Conservation (phyloP, 1,140 invertebrate species). For the Pseudobourletiella spinata region DNA sequence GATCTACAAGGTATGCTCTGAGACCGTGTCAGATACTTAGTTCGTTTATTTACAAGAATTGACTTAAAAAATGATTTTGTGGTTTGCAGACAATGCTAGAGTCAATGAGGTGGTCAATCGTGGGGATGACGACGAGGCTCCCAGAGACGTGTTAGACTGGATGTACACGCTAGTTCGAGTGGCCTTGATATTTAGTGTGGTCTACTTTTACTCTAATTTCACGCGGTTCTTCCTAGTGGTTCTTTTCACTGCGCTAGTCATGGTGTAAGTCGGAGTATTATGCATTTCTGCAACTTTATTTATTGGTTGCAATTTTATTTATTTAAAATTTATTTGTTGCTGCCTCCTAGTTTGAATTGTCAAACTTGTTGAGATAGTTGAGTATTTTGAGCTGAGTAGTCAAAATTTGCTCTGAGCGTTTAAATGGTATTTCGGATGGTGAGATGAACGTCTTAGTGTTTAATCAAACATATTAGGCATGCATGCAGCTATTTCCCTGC, state of each 20-base stretch:
- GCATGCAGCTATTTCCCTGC: too few species aligned
- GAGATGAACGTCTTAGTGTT: too few species aligned
- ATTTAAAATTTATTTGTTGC: background rate
- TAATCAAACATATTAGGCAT: too few species aligned
- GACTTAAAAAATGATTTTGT: too few species aligned
- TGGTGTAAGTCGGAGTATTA: conserved; percentile 22
- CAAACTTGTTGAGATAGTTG: too few species aligned
- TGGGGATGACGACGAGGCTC: conserved; percentile 30
- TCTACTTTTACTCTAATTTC: conserved; percentile 36
- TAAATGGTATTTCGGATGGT: too few species aligned
- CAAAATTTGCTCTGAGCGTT: too few species aligned
- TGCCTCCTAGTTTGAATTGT: too few species aligned
- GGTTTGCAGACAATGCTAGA: background rate
- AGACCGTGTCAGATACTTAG: too few species aligned
- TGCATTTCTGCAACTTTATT: background rate
- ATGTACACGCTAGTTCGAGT: conserved; percentile 31
- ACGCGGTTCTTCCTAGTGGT: conserved; percentile 33
- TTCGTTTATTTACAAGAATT: too few species aligned
- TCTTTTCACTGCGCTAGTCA: conserved; percentile 29
- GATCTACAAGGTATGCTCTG: background rate
- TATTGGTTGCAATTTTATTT: background rate
- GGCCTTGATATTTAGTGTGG: conserved; percentile 31
- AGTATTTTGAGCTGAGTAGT: too few species aligned
- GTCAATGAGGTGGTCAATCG: conserved; percentile 8
- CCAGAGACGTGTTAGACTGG: conserved; percentile 34